phyloP scores from a whole-genome alignment of 1,140 invertebrate genomes.

The Luehdorfia chinensis region DNA sequence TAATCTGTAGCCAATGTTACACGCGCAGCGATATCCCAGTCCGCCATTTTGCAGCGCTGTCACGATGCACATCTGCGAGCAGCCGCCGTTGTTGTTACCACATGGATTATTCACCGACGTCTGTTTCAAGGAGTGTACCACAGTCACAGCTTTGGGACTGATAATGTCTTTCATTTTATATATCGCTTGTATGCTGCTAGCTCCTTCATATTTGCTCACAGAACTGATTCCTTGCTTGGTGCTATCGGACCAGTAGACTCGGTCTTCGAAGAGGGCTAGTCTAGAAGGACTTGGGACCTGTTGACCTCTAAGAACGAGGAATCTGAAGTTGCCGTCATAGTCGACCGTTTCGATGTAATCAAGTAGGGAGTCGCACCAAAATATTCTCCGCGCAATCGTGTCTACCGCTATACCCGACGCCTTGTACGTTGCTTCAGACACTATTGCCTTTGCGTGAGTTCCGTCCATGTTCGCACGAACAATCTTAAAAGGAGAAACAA shows the following conservation, averaged over 20 bases:
- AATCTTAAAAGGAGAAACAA: too few species aligned
- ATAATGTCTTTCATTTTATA: slow-evolving; percentile 88
- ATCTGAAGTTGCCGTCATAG: slow-evolving; percentile 91
- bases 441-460: slow-evolving; percentile 87
- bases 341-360: slow-evolving; percentile 99
- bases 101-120: slow-evolving; percentile 91
- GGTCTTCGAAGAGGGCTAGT: slow-evolving; percentile 92
- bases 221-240: slow-evolving; percentile 96
- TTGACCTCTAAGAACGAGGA: slow-evolving; percentile 88
- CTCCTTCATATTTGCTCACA: slow-evolving; percentile 92
- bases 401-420: slow-evolving; percentile 92
- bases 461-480: slow-evolving; percentile 95
- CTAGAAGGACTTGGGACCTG: slow-evolving; percentile 92
- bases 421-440: slow-evolving; percentile 93
- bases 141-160: slow-evolving; percentile 91
- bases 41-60: slow-evolving; percentile 86
- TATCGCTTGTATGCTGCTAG: slow-evolving; percentile 86
- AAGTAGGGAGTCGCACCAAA: slow-evolving; percentile 97
- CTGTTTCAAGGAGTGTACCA: slow-evolving; percentile 88
- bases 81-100: slow-evolving; percentile 92
- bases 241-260: slow-evolving; percentile 96
- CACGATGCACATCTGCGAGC: slow-evolving; percentile 97
- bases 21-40: slow-evolving; percentile 95
- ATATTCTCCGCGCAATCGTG: slow-evolving; percentile 91
- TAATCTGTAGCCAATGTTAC: slow-evolving; percentile 92